A percentile compares a stretch with the other conserved stretches of the same genome.
Conservation (phyloP, 2,113 vertebrate genomes). For the Microcebus jonahi region DNA sequence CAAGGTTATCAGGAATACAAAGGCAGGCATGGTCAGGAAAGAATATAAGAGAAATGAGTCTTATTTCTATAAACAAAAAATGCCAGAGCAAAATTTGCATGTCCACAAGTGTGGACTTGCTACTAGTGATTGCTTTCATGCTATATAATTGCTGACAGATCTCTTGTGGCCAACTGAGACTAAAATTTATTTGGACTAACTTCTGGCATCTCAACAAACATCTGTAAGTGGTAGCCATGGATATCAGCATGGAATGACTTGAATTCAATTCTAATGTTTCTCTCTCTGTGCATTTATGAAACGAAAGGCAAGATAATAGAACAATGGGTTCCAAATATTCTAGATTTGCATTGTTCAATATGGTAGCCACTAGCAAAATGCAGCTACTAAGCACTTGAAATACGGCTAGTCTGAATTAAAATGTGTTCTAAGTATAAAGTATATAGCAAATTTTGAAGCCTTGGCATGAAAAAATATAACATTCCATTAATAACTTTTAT, state of each 20-base stretch:
- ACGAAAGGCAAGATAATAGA: slow-evolving; percentile 57
- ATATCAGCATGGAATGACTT: neutral
- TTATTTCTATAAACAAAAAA: slow-evolving; percentile 60
- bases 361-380: neutral
- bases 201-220: slow-evolving; percentile 56
- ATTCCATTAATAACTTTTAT: neutral
- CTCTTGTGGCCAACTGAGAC: slow-evolving; percentile 83
- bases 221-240: slow-evolving; percentile 64
- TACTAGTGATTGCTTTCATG: slow-evolving; percentile 85
- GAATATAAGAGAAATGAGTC: slow-evolving; percentile 66
- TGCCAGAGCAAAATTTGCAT: slow-evolving; percentile 48
- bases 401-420: neutral
- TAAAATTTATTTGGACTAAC: slow-evolving; percentile 88
- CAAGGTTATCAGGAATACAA: slow-evolving; percentile 55
- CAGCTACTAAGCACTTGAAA: neutral
- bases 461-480: neutral
- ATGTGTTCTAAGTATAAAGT: neutral
- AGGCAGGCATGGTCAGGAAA: slow-evolving; percentile 64
- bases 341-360: neutral
- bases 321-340: slow-evolving; percentile 64
- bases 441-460: neutral
- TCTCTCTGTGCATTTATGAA: neutral
- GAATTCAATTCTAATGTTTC: neutral
- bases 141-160: slow-evolving; percentile 84
- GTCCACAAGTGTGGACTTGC: slow-evolving; percentile 82